phyloP scores from a whole-genome alignment of 2,888 invertebrate species.

The Drosophila nr. perissopoda region DNA sequence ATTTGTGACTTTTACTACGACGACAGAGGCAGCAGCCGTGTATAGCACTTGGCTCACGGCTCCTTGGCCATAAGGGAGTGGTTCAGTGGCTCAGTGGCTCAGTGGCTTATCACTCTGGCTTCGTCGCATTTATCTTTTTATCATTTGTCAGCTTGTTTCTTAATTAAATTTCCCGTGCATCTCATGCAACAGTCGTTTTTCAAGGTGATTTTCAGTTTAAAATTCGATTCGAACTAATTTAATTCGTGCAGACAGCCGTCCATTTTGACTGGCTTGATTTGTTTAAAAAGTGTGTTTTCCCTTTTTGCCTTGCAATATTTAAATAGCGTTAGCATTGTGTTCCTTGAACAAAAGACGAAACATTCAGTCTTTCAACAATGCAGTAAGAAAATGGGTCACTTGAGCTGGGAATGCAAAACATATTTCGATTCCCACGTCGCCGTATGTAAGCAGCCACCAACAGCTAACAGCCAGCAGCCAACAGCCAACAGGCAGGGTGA shows the following conservation, averaged over 20 bases:
- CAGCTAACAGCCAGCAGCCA: neutral
- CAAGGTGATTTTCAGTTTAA: neutral
- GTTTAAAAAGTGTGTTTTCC: neutral
- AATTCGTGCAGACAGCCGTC: neutral
- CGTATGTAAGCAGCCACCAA: slow-evolving; percentile 2
- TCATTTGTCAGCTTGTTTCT: neutral
- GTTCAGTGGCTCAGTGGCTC: slow-evolving; percentile 28
- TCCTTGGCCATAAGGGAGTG: slow-evolving; percentile 6
- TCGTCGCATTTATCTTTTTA: neutral
- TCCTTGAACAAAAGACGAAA: neutral
- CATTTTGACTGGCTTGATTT: neutral
- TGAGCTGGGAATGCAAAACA: slow-evolving; percentile 27
- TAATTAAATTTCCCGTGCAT: neutral
- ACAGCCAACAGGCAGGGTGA: slow-evolving; percentile 8
- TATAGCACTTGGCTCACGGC: slow-evolving; percentile 1
- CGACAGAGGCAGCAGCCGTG: slow-evolving; percentile 1
- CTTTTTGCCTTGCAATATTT: neutral
- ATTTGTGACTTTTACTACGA: slow-evolving; percentile 28
- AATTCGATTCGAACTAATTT: neutral
- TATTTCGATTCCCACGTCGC: slow-evolving; percentile 41
- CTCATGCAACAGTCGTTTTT: neutral
- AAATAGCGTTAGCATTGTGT: neutral
- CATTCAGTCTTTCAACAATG: slow-evolving; percentile 13
- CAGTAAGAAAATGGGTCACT: slow-evolving; percentile 44
- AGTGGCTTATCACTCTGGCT: slow-evolving; percentile 22